These are phyloP conservation scores for Netelia virgata DNA, from an alignment of 2,888 invertebrate species.

Conservation along the genomic window DNA sequence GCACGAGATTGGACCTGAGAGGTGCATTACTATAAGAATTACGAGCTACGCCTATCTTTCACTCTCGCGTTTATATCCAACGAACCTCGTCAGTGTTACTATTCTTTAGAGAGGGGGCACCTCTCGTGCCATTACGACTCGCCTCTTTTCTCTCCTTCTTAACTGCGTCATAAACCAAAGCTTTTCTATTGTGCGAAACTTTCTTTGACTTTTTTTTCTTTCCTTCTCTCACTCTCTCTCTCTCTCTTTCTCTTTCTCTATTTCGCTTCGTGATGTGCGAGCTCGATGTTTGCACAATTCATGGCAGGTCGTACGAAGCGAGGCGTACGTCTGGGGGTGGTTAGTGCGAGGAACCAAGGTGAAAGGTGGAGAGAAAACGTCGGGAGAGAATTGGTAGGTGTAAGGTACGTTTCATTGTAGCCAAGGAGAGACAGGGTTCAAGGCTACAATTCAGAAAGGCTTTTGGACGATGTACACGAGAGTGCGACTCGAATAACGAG, in stretches of 20 bases:
- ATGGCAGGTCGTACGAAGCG: constrained; percentile 21
- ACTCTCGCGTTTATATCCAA: not conserved
- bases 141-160: constrained; percentile 44
- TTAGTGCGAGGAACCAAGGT: constrained; percentile 1
- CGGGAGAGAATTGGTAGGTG: constrained; percentile 25
- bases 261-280: constrained; percentile 20
- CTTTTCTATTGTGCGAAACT: constrained; percentile 50
- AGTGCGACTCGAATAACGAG: constrained; percentile 61
- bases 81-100: constrained; percentile 36
- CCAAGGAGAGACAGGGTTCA: constrained; percentile 60
- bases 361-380: constrained; percentile 28
- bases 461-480: constrained; percentile 41
- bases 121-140: not conserved
- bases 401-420: constrained; percentile 66
- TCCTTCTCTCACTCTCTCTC: constrained; percentile 21
- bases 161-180: constrained; percentile 59
- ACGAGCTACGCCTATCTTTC: constrained; percentile 13
- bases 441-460: constrained; percentile 64
- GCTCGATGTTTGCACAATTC: constrained; percentile 43
- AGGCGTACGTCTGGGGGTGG: constrained; percentile 2
- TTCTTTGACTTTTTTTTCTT: constrained; percentile 13
- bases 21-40: constrained; percentile 36
- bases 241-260: constrained; percentile 11
- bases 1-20: not conserved
- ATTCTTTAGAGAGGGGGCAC: constrained; percentile 13